A percentile compares a stretch with the other conserved stretches of the same genome.
These are phyloP conservation scores for Rotaria macrura DNA, from an alignment of 2,888 invertebrate genomes.

Conservation along the genomic window DNA sequence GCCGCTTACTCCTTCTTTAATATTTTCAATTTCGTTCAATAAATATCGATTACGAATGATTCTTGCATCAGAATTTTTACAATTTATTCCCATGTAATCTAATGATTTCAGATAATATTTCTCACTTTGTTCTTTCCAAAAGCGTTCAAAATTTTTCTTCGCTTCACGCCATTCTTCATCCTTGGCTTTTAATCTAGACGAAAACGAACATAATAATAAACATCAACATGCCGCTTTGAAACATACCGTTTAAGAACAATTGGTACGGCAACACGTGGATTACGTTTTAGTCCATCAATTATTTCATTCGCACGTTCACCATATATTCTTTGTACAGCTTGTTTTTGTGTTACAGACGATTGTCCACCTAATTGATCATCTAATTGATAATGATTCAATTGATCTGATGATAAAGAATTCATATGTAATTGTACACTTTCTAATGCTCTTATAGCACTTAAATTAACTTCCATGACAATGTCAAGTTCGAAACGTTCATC, in stretches of 20 bases:
- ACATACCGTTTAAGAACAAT: constrained; percentile 62
- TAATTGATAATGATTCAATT: constrained; percentile 70
- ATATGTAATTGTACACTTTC: constrained; percentile 83
- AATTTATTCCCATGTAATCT: constrained; percentile 93
- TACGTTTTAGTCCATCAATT: constrained; percentile 84
- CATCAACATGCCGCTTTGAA: no score
- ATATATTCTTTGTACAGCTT: constrained; percentile 69
- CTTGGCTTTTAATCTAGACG: constrained; percentile 66
- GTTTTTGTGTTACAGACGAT: constrained; percentile 79
- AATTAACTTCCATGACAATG: constrained; percentile 90
- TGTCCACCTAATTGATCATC: constrained; percentile 84
- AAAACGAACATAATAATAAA: not conserved
- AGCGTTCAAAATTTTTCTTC: constrained; percentile 88
- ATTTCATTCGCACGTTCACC: constrained; percentile 68
- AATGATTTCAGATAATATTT: constrained; percentile 91
- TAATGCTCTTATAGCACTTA: constrained; percentile 78
- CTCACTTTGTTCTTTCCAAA: constrained; percentile 96
- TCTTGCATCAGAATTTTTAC: constrained; percentile 90
- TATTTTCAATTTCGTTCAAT: constrained; percentile 84
- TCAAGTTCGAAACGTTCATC: constrained; percentile 95
- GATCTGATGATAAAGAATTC: constrained; percentile 73
- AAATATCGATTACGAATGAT: constrained; percentile 81
- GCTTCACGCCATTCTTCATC: constrained; percentile 96
- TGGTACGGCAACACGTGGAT: constrained; percentile 82
- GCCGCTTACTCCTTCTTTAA: constrained; percentile 48